Percentiles rank a stretch among this genome's conserved stretches.
Conservation (phyloP, 2,888 invertebrate genomes). For the Erynnis tages region DNA sequence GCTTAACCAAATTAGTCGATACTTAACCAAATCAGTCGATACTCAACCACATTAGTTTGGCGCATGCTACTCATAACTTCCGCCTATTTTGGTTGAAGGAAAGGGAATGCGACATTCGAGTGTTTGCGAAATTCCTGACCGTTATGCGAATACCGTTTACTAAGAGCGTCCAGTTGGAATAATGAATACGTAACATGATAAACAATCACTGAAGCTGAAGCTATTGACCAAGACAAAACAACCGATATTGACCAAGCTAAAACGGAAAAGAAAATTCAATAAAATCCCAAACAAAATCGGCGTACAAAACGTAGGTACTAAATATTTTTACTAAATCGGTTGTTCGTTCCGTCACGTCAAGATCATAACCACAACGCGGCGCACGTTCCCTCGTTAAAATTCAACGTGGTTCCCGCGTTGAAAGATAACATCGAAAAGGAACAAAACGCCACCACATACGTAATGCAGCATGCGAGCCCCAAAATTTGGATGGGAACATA, state of each 20-base stretch:
- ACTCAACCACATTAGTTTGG: constrained; percentile 8
- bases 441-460: constrained; percentile 19
- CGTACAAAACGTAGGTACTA: background rate
- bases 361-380: constrained; percentile 6
- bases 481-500: background rate
- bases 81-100: constrained; percentile 9
- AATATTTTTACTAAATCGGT: background rate
- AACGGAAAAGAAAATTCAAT: too few relatives aligned
- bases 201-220: too few relatives aligned
- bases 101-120: background rate
- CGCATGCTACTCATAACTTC: constrained; percentile 13
- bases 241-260: too few relatives aligned
- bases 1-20: too few relatives aligned
- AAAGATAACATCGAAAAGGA: constrained; percentile 23
- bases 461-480: constrained; percentile 17
- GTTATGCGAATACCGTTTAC: too few relatives aligned
- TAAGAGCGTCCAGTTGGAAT: too few relatives aligned
- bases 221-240: too few relatives aligned
- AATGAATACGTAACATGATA: too few relatives aligned
- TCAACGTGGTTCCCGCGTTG: constrained; percentile 12
- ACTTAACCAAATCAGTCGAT: constrained; percentile 5
- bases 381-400: constrained; percentile 11
- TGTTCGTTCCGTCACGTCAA: background rate
- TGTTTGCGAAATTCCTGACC: too few relatives aligned
- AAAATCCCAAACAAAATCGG: too few relatives aligned